Evolutionary conservation across 2,888 invertebrate species (phyloP), one percentile per base, ranked within the genome.

Genomic region (Sphaerolaimus hirsutus): DNA sequence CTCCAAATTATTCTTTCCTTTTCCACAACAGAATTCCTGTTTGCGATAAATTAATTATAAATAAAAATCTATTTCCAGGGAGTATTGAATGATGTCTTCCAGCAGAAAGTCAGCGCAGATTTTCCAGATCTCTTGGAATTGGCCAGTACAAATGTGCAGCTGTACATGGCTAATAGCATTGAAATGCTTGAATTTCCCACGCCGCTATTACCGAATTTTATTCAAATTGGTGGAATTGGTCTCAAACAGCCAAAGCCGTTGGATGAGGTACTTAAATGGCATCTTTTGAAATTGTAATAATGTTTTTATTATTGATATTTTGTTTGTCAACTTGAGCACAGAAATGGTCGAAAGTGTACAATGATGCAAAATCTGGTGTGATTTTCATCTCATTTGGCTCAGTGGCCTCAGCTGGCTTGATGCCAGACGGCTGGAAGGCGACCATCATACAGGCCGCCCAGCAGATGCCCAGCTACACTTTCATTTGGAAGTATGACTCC

Each of bases 221-320:
- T 57, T 24, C 53, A 55, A 41, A 55, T 57, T 41, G 57, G 57
- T 17, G 57, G 57, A 23, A 37, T 57, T n/a, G 57, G 57, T 17
- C 55, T 57, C 47, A 51, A 51, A 35, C 49, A 50, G 41, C 50
- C 55, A 0, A 54, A 54, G 27, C 52, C 54, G 21, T 44, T 56
- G 23, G 44, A 49, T 12, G 44, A 32, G 38, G 53, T 51, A 25
- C 41, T n/a, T n/a, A n/a, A n/a, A n/a, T n/a, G n/a, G n/a, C n/a
- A n/a, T n/a, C n/a, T n/a, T n/a, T n/a, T n/a, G n/a, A n/a, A n/a
- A n/a, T n/a, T n/a, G n/a, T n/a, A n/a, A n/a, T n/a, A n/a, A n/a
- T n/a, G n/a, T n/a, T n/a, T n/a, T n/a, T n/a, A n/a, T n/a, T n/a
- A n/a, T n/a, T n/a, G n/a, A n/a, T n/a, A n/a, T n/a, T n/a, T n/a